These are phyloP conservation scores for Galaxea fascicularis DNA, from an alignment of 92 coral and sea anemone species.

Conservation along the genomic window DNA sequence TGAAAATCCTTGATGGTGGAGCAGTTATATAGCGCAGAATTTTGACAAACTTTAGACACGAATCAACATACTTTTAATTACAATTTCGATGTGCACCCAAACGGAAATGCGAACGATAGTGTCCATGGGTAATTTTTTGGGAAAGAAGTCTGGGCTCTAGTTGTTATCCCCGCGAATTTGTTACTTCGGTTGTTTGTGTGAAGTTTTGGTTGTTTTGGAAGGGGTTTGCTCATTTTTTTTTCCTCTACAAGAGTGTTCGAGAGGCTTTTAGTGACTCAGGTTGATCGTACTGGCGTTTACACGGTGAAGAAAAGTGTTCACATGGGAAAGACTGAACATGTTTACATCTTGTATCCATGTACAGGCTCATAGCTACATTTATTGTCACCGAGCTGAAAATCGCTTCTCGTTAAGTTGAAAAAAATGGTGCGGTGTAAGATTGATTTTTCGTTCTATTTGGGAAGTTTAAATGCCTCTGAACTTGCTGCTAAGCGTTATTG, in stretches of 20 bases:
- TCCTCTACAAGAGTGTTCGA: background rate
- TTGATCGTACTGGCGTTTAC: background rate
- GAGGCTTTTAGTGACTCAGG: background rate
- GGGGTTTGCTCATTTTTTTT: background rate
- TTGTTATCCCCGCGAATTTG: slow-evolving; percentile 35
- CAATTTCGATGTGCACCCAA: background rate
- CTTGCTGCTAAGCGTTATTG: background rate
- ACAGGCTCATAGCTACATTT: background rate
- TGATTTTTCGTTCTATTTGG: background rate
- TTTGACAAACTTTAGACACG: background rate
- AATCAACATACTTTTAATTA: background rate
- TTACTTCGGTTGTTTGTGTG: background rate
- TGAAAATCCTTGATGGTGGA: background rate
- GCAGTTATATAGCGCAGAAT: background rate
- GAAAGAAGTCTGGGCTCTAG: slow-evolving; percentile 20
- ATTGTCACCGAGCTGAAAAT: background rate
- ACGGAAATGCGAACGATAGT: background rate
- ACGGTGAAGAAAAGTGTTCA: background rate
- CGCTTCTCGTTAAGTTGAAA: background rate
- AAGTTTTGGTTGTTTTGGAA: background rate
- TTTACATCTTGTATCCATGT: background rate
- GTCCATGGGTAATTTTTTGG: slow-evolving; percentile 18
- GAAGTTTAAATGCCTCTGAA: background rate
- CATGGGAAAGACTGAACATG: background rate
- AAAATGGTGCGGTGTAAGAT: background rate